Percentiles rank a stretch among this genome's conserved stretches.
These are phyloP conservation scores for Spodoptera littoralis DNA, from an alignment of 2,888 invertebrate genomes.

Conservation along the genomic window DNA sequence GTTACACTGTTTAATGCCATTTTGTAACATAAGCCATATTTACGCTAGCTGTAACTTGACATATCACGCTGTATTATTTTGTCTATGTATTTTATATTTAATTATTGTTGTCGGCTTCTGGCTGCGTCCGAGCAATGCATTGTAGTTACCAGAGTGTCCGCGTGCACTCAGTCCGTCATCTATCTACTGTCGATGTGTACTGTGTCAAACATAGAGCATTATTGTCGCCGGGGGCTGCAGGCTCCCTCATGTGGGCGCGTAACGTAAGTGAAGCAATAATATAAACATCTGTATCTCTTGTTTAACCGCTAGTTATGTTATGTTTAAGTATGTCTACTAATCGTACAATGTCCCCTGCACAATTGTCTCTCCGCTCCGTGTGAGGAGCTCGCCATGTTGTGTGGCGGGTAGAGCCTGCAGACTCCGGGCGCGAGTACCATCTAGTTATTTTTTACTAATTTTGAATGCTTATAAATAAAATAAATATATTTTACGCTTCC, in stretches of 20 bases:
- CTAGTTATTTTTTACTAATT: conserved; percentile 62
- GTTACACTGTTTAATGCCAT: conserved; percentile 71
- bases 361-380: conserved; percentile 26
- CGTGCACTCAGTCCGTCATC: conserved; percentile 44
- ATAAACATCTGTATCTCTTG: conserved; percentile 37
- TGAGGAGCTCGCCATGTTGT: conserved; percentile 1
- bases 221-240: conserved; percentile 58
- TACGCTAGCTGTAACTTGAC: conserved; percentile 73
- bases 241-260: conserved; percentile 18
- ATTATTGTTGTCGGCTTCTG: conserved; percentile 18
- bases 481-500: conserved; percentile 79
- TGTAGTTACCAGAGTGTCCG: conserved; percentile 9
- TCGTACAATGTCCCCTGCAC: conserved; percentile 49
- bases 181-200: conserved; percentile 64
- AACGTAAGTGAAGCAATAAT: conserved; percentile 16
- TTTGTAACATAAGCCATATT: conserved; percentile 60
- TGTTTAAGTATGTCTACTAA: conserved; percentile 39
- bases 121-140: conserved; percentile 11
- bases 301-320: conserved; percentile 46
- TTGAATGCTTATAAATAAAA: conserved; percentile 71
- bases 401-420: conserved; percentile 49
- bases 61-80: conserved; percentile 75
- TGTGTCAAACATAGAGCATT: conserved; percentile 77
- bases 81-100: conserved; percentile 58
- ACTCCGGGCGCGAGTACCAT: conserved; percentile 57